Percentiles rank a stretch among this genome's conserved stretches.
Conservation (phyloP, 2,113 vertebrate species). For the Corythornis cristatus region DNA sequence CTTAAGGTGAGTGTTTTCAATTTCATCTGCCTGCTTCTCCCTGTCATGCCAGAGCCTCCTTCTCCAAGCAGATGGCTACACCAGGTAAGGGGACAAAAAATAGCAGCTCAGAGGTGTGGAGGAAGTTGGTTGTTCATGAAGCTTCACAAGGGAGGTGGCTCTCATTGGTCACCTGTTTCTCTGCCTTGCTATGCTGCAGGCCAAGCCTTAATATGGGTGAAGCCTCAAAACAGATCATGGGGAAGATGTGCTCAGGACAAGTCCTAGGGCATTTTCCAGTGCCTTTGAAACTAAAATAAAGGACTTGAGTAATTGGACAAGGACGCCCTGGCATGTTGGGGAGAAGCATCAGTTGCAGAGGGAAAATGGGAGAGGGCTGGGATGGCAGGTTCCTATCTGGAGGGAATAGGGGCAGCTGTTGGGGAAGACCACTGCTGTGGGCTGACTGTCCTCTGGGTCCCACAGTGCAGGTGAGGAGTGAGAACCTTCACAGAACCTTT, state of each 20-base stretch:
- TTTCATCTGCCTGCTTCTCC: not conserved
- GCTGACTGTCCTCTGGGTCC: not conserved
- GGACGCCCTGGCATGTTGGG: not conserved
- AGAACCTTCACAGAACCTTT: no score
- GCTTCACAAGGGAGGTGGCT: not conserved
- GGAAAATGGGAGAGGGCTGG: not conserved
- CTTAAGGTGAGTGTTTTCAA: constrained; percentile 85
- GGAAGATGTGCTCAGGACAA: not conserved
- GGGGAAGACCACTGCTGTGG: not conserved
- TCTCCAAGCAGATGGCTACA: not conserved
- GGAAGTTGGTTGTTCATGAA: not conserved
- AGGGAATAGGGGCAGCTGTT: not conserved
- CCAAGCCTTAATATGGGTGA: not conserved
- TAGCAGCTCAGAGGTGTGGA: not conserved
- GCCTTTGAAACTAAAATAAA: not conserved
- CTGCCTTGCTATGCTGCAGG: not conserved
- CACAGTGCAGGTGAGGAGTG: not conserved
- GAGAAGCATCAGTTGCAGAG: not conserved
- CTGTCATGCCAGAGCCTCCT: not conserved
- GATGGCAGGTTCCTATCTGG: not conserved
- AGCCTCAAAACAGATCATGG: not conserved
- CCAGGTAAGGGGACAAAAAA: not conserved
- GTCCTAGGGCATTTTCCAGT: not conserved
- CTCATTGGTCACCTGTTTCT: not conserved
- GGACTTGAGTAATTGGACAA: not conserved